Evolutionary conservation across 2,888 invertebrate genomes (phyloP), one percentile per base, ranked within the genome.

Genomic region (Julus scanicus): DNA sequence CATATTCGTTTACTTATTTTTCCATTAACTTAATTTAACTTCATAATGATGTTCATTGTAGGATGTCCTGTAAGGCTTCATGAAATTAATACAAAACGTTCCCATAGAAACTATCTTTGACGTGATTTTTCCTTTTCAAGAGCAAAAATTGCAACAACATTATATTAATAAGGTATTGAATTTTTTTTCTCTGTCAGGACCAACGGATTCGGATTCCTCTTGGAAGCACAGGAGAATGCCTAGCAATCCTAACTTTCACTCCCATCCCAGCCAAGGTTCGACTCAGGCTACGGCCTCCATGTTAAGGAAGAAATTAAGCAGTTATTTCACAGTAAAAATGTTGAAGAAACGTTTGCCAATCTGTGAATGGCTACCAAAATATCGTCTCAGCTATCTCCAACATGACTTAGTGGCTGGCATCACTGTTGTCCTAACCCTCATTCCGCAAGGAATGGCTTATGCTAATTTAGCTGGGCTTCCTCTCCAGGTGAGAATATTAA

Each of bases 391-490:
- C 40, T 90, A 91, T 88, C 89, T 93, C 11, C 92, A 92, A 89
- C 91, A 92, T 88, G 93, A 93, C 90, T 57, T 93, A 49, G 92
- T 93, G 88, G 93, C 93, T 49, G 93, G 93, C n/a, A 90, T 93
- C 86, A 93, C 93, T 0, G 93, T 93, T 5, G 93, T 92, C 0
- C 91, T 94, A 63, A 93, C 93, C 2, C 93, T 93, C 17, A 92
- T 94, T 49, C 94, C 93, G 2, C 93, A 98, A 93, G 97, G 97
- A 13, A 93, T 98, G 90, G 98, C 98, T 0, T 98, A 98, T 92
- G 97, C 98, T 9, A 96, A 96, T n/a, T 93, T 98, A 89, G 98
- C 97, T 48, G 97, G 97, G 86, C 93, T 98, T 87, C 95, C 96
- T 29, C 95, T 97, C 48, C 96, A 97, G 94, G 95, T 95, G 91